Conservation (phyloP, 2,888 invertebrate genomes). For the Dasysyrphus tricinctus region DNA sequence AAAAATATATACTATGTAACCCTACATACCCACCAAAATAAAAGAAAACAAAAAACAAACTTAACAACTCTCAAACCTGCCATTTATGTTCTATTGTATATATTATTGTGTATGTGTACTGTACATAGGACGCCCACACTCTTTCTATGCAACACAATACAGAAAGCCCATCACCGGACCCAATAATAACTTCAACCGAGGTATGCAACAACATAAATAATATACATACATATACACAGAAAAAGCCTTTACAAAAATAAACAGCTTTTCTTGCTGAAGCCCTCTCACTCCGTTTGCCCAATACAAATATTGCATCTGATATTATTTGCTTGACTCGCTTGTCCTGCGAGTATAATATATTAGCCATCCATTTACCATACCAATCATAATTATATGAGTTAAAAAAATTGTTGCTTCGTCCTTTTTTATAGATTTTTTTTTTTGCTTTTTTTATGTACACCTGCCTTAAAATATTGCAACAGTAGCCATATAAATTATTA, state of each 20-base stretch:
- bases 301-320: constrained; percentile 35
- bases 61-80: constrained; percentile 47
- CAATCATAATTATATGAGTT: constrained; percentile 31
- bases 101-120: constrained; percentile 56
- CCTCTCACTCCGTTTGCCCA: background rate
- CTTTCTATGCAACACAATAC: constrained; percentile 79
- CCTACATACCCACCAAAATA: background rate
- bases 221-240: constrained; percentile 19
- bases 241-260: constrained; percentile 3
- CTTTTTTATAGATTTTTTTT: background rate
- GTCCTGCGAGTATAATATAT: constrained; percentile 42
- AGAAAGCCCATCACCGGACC: constrained; percentile 80
- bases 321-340: constrained; percentile 40
- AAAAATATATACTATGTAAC: background rate
- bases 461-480: constrained; percentile 54
- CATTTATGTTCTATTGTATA: constrained; percentile 38
- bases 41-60: constrained; percentile 5
- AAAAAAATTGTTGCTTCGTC: background rate
- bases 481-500: constrained; percentile 61
- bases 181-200: constrained; percentile 76
- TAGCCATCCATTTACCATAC: constrained; percentile 4
- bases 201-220: constrained; percentile 53
- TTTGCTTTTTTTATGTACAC: background rate
- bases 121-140: constrained; percentile 75
- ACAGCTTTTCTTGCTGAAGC: constrained; percentile 45